Evolutionary conservation across 2,113 vertebrate genomes (phyloP), one percentile per base, ranked within the genome.

Genomic region (Odontophorus gujanensis): DNA sequence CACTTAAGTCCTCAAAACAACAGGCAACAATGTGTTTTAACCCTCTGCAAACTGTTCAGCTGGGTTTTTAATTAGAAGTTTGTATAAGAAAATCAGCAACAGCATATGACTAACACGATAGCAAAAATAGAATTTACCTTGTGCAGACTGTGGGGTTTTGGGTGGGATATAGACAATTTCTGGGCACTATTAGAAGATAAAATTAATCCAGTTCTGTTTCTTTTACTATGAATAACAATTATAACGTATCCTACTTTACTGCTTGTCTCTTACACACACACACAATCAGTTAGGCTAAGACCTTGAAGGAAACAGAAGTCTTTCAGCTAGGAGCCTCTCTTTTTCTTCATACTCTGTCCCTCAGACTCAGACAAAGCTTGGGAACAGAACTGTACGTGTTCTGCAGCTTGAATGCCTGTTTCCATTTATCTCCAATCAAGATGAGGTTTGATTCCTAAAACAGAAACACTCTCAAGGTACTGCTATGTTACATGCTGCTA

Each of bases 161-260:
- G 13, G 7, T 89, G 19, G 43, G 36, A 68, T 13, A 74, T 3
- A 22, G 69, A 91, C 26, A 89, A 66, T 59, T 43, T 81, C 58
- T 57, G 26, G 78, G 40, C 57, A 53, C 21, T 25, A 48, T 48
- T 25, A 76, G 59, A 53, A 75, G 25, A 75, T 43, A 73, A 78
- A 85, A 82, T 63, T 92, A 87, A 78, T 74, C 43, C 77, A 63
- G 25, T 22, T 43, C 21, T 55, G 50, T 13, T 50, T 13, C 50
- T 72, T 83, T 71, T 21, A 74, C 38, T 53, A 43, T 55, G 86
- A 86, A 74, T 45, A 95, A 79, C 36, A 79, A 69, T 38, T 42
- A 51, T 66, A 83, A 75, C 0, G 2, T 30, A 74, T 6, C 15
- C 5, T 4, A 11, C 7, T 8, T 26, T 69, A 75, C 13, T 62